Evolutionary conservation across 2,888 invertebrate species (phyloP).

Genomic region (Cosmia pyralina): DNA sequence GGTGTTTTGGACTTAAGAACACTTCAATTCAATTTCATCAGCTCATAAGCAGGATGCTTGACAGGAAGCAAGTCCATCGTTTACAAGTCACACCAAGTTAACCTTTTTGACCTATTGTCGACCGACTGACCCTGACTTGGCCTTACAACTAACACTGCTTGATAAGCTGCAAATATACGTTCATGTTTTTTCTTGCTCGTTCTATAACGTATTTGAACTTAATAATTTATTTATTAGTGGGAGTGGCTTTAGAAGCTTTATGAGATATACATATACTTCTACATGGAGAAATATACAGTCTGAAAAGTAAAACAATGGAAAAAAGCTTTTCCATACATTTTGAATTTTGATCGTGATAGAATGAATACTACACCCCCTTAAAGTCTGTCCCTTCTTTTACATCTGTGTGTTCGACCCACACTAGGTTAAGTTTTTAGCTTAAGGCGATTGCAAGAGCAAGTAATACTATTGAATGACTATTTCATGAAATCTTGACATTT

Average conservation of each 20-base stretch:
- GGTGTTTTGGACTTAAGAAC: background rate
- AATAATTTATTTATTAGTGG: constrained; percentile 1
- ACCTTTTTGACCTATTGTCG: constrained; percentile 53
- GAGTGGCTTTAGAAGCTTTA: background rate
- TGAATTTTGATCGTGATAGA: background rate
- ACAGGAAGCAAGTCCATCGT: constrained; percentile 34
- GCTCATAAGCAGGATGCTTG: constrained; percentile 16
- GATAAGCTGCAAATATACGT: constrained; percentile 45
- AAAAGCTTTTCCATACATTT: background rate
- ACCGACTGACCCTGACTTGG: constrained; percentile 46
- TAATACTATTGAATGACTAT: too few species aligned
- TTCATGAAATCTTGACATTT: too few species aligned
- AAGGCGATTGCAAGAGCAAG: too few species aligned
- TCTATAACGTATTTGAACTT: constrained; percentile 16
- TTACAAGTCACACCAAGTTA: constrained; percentile 43
- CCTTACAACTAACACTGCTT: constrained; percentile 42
- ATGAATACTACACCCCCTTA: background rate
- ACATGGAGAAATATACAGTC: background rate
- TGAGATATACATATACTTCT: background rate
- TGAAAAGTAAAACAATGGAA: background rate
- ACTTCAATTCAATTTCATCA: constrained; percentile 15
- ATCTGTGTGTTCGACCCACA: background rate
- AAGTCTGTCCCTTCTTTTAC: background rate
- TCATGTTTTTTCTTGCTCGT: constrained; percentile 27
- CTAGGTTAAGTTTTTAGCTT: background rate